phyloP scores from a whole-genome alignment of 2,888 invertebrate genomes.

The Hofmannophila pseudospretella region DNA sequence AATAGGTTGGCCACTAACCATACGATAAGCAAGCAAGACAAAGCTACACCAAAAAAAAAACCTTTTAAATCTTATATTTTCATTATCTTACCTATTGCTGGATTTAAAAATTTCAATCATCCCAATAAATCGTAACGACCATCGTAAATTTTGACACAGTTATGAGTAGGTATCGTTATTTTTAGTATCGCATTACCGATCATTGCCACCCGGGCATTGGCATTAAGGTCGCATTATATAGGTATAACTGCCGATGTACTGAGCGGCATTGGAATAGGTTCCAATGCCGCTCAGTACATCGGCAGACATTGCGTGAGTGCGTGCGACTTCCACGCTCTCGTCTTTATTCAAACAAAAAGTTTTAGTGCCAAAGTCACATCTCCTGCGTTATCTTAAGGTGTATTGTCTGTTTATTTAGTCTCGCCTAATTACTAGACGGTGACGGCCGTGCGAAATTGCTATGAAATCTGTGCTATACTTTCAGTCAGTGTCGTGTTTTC shows the following conservation, averaged over 20 bases:
- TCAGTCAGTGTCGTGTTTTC: conserved; percentile 31
- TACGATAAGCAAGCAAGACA: too few species aligned
- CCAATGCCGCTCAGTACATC: conserved; percentile 40
- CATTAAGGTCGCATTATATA: conserved; percentile 39
- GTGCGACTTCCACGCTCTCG: conserved; percentile 46
- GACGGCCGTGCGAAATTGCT: conserved; percentile 66
- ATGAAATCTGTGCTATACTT: conserved; percentile 52
- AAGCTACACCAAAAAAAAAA: too few species aligned
- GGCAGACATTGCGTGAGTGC: conserved; percentile 57
- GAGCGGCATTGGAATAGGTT: too few species aligned
- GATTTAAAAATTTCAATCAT: too few species aligned
- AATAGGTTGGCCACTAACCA: too few species aligned
- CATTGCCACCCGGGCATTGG: conserved; percentile 52
- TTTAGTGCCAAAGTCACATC: conserved; percentile 21
- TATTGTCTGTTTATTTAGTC: conserved; percentile 23
- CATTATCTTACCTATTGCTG: too few species aligned
- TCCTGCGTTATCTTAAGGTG: conserved; percentile 22
- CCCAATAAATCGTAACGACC: too few species aligned
- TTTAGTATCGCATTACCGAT: conserved; percentile 29
- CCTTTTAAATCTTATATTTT: too few species aligned
- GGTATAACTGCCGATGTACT: too few species aligned
- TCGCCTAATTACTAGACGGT: conserved; percentile 57
- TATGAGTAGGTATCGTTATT: conserved; percentile 24
- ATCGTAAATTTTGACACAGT: conserved; percentile 12
- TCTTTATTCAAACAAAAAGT: conserved; percentile 22